These are phyloP conservation scores for Oryzias curvinotus DNA, from an alignment of 2,113 vertebrate genomes.

Conservation along the genomic window DNA sequence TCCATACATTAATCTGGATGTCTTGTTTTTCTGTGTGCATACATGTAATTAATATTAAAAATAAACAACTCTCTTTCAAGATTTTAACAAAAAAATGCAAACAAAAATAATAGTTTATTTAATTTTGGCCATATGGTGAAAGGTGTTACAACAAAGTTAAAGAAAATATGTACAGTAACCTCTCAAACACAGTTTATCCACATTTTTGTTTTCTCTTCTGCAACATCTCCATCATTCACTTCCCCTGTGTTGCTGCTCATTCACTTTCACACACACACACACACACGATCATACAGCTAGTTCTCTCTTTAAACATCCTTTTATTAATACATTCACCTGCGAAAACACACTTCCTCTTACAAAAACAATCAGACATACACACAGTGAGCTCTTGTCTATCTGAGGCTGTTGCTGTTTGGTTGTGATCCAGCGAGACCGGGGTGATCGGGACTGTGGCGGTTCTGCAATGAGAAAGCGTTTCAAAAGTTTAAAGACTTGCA, in stretches of 20 bases:
- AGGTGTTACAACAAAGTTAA: slow-evolving; percentile 61
- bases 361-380: slow-evolving; percentile 40
- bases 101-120: slow-evolving; percentile 65
- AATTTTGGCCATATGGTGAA: slow-evolving; percentile 58
- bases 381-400: slow-evolving; percentile 74
- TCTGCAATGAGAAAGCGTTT: slow-evolving; percentile 67
- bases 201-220: slow-evolving; percentile 36
- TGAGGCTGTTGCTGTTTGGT: slow-evolving; percentile 93
- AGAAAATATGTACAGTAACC: slow-evolving; percentile 29
- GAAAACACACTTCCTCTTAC: slow-evolving; percentile 59
- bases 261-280: slow-evolving; percentile 3
- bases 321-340: slow-evolving; percentile 62
- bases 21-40: neutral
- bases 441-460: slow-evolving; percentile 95
- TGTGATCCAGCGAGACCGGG: slow-evolving; percentile 90
- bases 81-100: neutral
- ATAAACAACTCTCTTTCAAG: too few species aligned
- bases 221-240: slow-evolving; percentile 22
- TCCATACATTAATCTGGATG: neutral
- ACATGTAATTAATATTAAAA: neutral
- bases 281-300: slow-evolving; percentile 13
- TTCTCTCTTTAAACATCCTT: slow-evolving; percentile 33
- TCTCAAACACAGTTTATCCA: slow-evolving; percentile 24
- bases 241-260: slow-evolving; percentile 16
- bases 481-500: neutral